Percentiles rank a stretch among this genome's conserved stretches.
Evolutionary conservation across 2,113 vertebrate genomes (phyloP).

Genomic region (Trogon surrucura): DNA sequence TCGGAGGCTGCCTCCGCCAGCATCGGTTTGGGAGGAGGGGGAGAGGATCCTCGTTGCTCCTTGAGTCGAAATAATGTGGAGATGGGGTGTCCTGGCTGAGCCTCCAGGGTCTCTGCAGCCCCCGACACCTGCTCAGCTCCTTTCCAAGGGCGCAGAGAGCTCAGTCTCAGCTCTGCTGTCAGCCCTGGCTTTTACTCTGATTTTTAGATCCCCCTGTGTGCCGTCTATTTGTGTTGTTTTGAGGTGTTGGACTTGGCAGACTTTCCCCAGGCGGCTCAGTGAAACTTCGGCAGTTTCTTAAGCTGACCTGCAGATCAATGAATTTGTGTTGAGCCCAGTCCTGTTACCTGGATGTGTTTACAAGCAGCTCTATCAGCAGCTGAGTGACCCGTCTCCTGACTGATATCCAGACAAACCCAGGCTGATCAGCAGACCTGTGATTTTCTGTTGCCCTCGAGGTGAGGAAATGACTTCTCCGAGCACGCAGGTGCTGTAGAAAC

Average conservation of each 20-base stretch:
- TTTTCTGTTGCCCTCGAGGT: background rate
- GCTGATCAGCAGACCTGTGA: background rate
- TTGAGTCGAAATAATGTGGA: background rate
- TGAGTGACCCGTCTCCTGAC: background rate
- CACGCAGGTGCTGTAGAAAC: background rate
- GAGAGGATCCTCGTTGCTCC: background rate
- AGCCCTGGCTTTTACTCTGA: background rate
- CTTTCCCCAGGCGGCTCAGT: background rate
- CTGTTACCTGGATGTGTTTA: background rate
- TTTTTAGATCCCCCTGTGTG: background rate
- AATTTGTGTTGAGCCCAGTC: background rate
- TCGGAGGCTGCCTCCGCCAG: background rate
- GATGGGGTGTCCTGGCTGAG: background rate
- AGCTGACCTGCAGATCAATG: background rate
- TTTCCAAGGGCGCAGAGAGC: background rate
- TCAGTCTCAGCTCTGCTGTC: background rate
- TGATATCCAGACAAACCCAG: background rate
- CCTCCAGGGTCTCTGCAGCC: too few relatives aligned
- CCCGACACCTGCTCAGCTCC: rapidly evolving
- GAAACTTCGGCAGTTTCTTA: background rate
- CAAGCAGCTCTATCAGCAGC: background rate
- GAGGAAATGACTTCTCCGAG: background rate
- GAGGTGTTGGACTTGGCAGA: rapidly evolving
- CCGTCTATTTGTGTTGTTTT: background rate
- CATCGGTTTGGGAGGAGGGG: background rate